Base-by-base conservation (phyloP, 2,888 invertebrate species). In the Perithous albicinctus region DNA sequence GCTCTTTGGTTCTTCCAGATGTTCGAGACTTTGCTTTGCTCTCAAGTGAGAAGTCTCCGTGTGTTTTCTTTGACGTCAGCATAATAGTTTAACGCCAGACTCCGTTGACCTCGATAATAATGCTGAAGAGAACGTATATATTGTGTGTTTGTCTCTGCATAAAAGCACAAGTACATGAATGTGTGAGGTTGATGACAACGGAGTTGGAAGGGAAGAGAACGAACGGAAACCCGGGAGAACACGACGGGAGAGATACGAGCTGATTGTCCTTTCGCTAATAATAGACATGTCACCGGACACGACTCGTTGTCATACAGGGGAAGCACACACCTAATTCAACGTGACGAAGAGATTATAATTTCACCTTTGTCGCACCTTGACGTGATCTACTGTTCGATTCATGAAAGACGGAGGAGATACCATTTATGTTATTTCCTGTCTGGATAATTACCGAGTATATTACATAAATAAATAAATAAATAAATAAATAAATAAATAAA, bases 51-150 rank as follows among this genome's bases (percentile, higher is more conserved):
- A 48, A 67, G 29, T 32, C 66, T n/a, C n/a, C n/a, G n/a, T n/a
- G 66, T 54, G 51, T 26, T 54, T 51, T 35, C 46, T 38, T 69
- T 69, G 38, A 51, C 69, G 51, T 69, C 69, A 38, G 48, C 38
- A 51, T 54, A 51, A 51, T 35, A 32, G 59, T 35, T 32, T n/a
- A 38, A 54, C 38, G 69, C 69, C n/a, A 54, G n/a, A n/a, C n/a
- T n/a, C 54, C 26, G 26, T 26, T 69, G 69, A 69, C 69, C 69
- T 38, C 54, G 51, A 69, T 69, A 54, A 54, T 51, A 3, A 23
- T 23, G 6, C 51, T 8, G 67, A 48, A 20, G 61, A 43, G 20
- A 35, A 20, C 35, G 38, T 12, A n/a, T n/a, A n/a, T n/a, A n/a
- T n/a, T n/a, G n/a, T 23, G 29, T 66, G 18, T 66, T 12, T 32